Base-by-base conservation (phyloP, 1,140 invertebrate genomes). In the Littorina saxatilis region DNA sequence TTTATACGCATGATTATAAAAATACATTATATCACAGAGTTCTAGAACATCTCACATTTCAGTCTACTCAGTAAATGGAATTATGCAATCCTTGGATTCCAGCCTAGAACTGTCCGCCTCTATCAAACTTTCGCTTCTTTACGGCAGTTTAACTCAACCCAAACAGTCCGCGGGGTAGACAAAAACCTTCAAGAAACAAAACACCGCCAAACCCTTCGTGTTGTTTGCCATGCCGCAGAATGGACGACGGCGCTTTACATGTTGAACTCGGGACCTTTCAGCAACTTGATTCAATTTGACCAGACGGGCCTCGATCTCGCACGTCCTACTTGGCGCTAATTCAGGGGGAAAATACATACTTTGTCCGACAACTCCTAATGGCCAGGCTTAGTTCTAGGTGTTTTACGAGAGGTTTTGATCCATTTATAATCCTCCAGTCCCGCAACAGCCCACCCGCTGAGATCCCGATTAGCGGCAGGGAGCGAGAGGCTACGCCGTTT, bases 331-430 rank as follows among this genome's bases (percentile, higher is more conserved):
- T n/a, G 35, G 20, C 29, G 55, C 52, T 78, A 78, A 78, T 78
- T 78, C 76, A n/a, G 52, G 35, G 39, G 76, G 35, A 78, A 78
- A 78, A 78, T 78, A 78, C 76, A 78, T 78, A 78, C 76, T 63
- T 61, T 58, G 58, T 58, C 76, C 76, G 76, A 78, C 76, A 61
- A 52, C 5, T 78, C 55, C 55, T 78, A 78, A 78, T 78, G 76
- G 76, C 58, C 23, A 35, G 55, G 20, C 27, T 58, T 66, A 58
- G 76, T 78, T 78, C n/a, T 40, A 23, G 58, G n/a, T n/a, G 55
- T 43, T 78, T 78, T 78, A 78, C 76, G 76, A 78, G 55, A 2
- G 37, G 23, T 63, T 43, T 39, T 58, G 58, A 78, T 78, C 58
- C 15, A 58, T 78, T 78, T 78, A 43, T 78, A 78, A 66, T 78